phyloP scores from a whole-genome alignment of 2,797 vertebrate species.

The Hoplostethus atlanticus region DNA sequence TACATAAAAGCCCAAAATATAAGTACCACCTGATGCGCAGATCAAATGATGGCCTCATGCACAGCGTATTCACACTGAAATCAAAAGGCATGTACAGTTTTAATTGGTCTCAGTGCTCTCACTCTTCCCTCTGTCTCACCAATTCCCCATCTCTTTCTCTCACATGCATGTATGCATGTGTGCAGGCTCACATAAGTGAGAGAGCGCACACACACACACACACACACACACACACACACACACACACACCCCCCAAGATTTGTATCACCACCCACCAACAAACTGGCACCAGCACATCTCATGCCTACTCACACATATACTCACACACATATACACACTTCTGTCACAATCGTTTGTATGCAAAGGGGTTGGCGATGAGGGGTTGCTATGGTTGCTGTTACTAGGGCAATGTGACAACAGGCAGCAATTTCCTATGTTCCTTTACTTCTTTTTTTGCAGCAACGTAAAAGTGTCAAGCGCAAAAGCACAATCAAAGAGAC shows the following conservation, averaged over 20 bases:
- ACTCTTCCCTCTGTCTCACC: slow-evolving; percentile 46
- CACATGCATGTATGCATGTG: slow-evolving; percentile 17
- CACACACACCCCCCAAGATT: slow-evolving; percentile 49
- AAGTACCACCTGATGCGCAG: slow-evolving; percentile 61
- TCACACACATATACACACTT: slow-evolving; percentile 68
- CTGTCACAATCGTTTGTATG: slow-evolving; percentile 77
- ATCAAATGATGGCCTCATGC: slow-evolving; percentile 57
- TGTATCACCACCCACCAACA: slow-evolving; percentile 71
- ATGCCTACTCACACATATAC: slow-evolving; percentile 52
- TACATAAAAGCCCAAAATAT: slow-evolving; percentile 55
- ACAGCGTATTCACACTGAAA: slow-evolving; percentile 58
- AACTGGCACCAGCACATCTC: slow-evolving; percentile 72
- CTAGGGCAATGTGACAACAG: slow-evolving; percentile 75
- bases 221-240: neutral
- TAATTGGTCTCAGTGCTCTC: slow-evolving; percentile 72
- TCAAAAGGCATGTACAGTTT: slow-evolving; percentile 64
- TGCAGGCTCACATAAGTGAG: neutral
- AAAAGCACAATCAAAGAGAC: no score
- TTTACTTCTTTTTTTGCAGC: slow-evolving; percentile 54
- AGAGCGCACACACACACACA: neutral
- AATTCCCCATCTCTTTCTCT: slow-evolving; percentile 21
- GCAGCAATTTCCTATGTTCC: slow-evolving; percentile 62
- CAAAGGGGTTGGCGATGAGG: slow-evolving; percentile 68
- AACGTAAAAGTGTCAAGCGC: slow-evolving; percentile 46
- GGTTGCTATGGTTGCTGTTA: slow-evolving; percentile 81